These are phyloP conservation scores for Cossypha niveicapilla DNA, from an alignment of 2,797 vertebrate species.

Conservation along the genomic window DNA sequence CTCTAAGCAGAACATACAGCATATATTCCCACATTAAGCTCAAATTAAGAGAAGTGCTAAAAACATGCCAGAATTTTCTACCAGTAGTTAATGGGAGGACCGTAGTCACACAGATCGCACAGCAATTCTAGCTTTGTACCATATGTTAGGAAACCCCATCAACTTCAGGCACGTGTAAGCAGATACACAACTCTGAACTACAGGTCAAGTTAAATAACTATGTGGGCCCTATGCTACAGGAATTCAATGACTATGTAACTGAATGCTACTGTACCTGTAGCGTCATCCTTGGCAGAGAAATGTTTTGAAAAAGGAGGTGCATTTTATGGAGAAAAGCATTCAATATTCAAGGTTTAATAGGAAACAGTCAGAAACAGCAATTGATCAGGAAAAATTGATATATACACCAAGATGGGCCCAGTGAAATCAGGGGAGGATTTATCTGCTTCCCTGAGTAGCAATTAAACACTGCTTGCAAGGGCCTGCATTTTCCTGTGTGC, in stretches of 20 bases:
- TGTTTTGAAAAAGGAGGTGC: not conserved
- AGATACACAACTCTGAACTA: not conserved
- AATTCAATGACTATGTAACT: not conserved
- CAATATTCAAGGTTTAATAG: not conserved
- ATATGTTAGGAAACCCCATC: not conserved
- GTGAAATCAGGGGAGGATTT: not conserved
- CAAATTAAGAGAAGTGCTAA: not conserved
- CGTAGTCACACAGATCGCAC: not conserved
- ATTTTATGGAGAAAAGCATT: not conserved
- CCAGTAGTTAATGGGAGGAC: not conserved
- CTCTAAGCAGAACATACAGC: not conserved
- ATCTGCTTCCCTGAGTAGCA: not conserved
- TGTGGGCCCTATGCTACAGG: not conserved
- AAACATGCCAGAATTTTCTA: not conserved
- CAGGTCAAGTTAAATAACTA: not conserved
- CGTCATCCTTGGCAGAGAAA: not conserved
- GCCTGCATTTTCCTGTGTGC: not conserved
- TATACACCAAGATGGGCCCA: not conserved
- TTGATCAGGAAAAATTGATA: not conserved
- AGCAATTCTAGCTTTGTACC: not conserved
- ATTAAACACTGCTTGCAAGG: not conserved
- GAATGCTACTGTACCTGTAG: slow-evolving; percentile 31
- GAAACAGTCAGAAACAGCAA: not conserved
- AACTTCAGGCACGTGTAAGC: not conserved
- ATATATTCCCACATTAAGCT: not conserved